Evolutionary conservation across 1,140 invertebrate species (phyloP).

Genomic region (Arion vulgaris): DNA sequence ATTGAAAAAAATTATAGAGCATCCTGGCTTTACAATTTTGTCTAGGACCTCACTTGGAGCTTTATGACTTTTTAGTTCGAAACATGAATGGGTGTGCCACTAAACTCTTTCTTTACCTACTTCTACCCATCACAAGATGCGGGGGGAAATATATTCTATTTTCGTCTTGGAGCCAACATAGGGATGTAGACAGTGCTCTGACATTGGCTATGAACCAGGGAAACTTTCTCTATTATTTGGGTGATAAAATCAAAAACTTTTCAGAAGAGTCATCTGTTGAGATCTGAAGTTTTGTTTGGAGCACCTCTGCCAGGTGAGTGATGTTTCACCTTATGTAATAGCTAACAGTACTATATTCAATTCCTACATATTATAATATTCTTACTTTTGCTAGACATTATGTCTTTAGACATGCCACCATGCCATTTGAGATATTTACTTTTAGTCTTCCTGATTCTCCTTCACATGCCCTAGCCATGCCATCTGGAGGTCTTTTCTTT

Average conservation of each 20-base stretch:
- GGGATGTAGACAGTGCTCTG: slow-evolving; percentile 60
- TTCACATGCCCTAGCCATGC: no score
- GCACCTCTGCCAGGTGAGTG: slow-evolving; percentile 61
- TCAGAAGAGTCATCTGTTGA: slow-evolving; percentile 54
- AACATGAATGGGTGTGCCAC: slow-evolving; percentile 57
- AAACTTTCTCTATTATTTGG: slow-evolving; percentile 66
- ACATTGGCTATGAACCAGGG: slow-evolving; percentile 60
- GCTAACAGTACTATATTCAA: no score
- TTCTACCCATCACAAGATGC: slow-evolving; percentile 62
- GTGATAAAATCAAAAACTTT: slow-evolving; percentile 62
- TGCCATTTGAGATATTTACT: no score
- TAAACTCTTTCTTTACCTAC: slow-evolving; percentile 66
- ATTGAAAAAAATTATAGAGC: slow-evolving; percentile 57
- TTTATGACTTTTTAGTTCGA: slow-evolving; percentile 48
- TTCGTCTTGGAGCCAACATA: slow-evolving; percentile 57
- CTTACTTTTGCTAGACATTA: no score
- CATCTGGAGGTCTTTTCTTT: no score
- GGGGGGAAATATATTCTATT: slow-evolving; percentile 51
- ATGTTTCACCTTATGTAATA: no score
- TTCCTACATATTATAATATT: no score
- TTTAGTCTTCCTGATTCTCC: no score
- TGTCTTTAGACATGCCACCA: no score
- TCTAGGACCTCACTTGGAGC: slow-evolving; percentile 41
- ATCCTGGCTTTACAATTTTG: slow-evolving; percentile 61
- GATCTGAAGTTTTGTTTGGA: slow-evolving; percentile 66